These are phyloP conservation scores for Telmatherina bonti DNA, from an alignment of 2,797 vertebrate species.

Conservation along the genomic window DNA sequence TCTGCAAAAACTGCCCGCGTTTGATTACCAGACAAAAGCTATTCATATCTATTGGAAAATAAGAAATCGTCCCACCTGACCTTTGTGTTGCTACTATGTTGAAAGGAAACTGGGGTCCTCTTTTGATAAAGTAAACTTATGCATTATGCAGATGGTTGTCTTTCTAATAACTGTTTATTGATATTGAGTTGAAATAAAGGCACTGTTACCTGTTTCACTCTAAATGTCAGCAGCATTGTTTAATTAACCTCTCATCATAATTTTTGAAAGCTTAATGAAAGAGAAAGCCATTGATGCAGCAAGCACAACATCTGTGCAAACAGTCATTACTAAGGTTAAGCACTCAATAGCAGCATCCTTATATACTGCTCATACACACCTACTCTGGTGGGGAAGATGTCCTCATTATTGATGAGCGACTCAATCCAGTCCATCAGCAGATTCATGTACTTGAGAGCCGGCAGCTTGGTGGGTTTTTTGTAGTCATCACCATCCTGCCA, in stretches of 20 bases:
- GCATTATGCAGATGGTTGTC: constrained; percentile 18
- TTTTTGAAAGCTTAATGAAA: constrained; percentile 41
- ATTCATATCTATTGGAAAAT: neutral
- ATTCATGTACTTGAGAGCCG: constrained; percentile 95
- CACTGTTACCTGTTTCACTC: constrained; percentile 18
- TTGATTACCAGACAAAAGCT: neutral
- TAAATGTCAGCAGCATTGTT: constrained; percentile 70
- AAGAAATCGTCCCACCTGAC: neutral
- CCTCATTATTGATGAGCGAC: constrained; percentile 95
- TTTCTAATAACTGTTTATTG: constrained; percentile 32
- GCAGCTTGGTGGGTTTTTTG: constrained; percentile 94
- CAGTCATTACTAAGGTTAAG: constrained; percentile 23
- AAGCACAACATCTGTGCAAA: constrained; percentile 15
- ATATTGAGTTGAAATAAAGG: constrained; percentile 43
- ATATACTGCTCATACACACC: constrained; percentile 74
- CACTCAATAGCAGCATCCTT: constrained; percentile 28
- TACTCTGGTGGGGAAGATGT: constrained; percentile 94
- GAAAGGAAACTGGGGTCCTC: neutral
- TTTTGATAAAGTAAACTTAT: neutral
- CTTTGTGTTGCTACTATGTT: neutral
- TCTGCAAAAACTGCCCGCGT: neutral
- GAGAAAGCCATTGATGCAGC: constrained; percentile 28
- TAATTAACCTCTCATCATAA: constrained; percentile 70
- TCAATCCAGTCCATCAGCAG: constrained; percentile 99
- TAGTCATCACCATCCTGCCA: constrained; percentile 97